Evolutionary conservation across 2,888 invertebrate genomes (phyloP).

Genomic region (Perithous albicinctus): DNA sequence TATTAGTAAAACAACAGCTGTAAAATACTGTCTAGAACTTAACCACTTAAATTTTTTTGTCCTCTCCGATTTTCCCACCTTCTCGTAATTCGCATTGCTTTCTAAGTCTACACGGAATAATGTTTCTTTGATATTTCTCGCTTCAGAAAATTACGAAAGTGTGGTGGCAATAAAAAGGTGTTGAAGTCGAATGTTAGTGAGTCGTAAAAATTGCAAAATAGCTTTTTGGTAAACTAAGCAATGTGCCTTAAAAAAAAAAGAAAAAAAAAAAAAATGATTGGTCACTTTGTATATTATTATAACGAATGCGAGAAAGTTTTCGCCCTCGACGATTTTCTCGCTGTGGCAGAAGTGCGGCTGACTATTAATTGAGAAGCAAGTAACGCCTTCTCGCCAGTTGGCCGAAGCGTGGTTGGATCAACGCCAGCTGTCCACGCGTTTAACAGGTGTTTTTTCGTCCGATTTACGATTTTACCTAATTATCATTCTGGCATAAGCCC

Average conservation of each 20-base stretch:
- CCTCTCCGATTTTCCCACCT: too few relatives aligned
- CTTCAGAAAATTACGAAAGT: background rate
- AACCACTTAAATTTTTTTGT: background rate
- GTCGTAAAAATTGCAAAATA: background rate
- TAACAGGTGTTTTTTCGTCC: constrained; percentile 60
- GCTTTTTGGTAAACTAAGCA: background rate
- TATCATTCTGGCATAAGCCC: constrained; percentile 46
- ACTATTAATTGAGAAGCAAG: constrained; percentile 27
- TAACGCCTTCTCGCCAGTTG: constrained; percentile 41
- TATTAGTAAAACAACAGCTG: too few relatives aligned
- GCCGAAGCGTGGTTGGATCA: constrained; percentile 45
- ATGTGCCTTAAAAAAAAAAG: background rate
- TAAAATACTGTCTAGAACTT: background rate
- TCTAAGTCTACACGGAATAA: background rate
- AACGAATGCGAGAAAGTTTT: background rate
- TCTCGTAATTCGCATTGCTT: background rate
- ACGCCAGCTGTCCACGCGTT: constrained; percentile 61
- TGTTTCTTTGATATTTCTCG: background rate
- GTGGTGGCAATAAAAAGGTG: background rate
- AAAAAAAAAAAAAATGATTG: background rate
- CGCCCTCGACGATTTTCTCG: background rate
- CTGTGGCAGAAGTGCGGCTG: background rate
- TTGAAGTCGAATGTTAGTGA: background rate
- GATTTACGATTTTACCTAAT: constrained; percentile 60
- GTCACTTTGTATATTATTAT: constrained; percentile 3